Base-by-base conservation (phyloP, 2,113 vertebrate genomes). In the Pollimyrus isidori region DNA sequence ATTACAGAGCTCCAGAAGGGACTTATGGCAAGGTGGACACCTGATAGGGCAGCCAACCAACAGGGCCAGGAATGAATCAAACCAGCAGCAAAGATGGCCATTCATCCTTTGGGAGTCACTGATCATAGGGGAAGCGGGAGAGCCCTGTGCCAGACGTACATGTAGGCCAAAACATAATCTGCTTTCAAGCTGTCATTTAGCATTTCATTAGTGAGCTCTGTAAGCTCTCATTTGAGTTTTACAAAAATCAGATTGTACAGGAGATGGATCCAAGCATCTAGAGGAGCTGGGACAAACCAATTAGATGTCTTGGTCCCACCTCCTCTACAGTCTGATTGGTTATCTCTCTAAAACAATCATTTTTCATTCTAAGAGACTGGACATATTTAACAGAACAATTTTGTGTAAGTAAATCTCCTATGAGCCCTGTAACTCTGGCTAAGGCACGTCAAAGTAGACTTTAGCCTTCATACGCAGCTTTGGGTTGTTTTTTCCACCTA, bases 1-100 rank as follows among this genome's bases (percentile, higher is more conserved):
- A 98, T 95, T 99, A 99, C 94, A 97, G 98, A 93, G 98, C 98
- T 93, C 98, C 98, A 87, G 98, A 99, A 95, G 98, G 98, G 94
- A 99, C 98, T 90, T 99, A 97, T 85, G 98, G 98, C 92, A 99
- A 99, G 94, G 98, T 99, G 82, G 98, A 99, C 94, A 99, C 97
- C 93, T 99, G 97, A 97, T 86, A 88, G 73, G 95, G 95, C 93
- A 91, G 62, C 87, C 73, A 7, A 21, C 17, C 89, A 35, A n/a
- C 7, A 11, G 52, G 45, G 50, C 35, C 19, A 3, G 45, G 45
- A 48, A 10, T 21, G 19, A 48, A 6, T 58, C 48, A 52, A 42
- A 23, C 58, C 10, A 76, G 42, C 87, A 30, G 92, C 89, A 92
- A 89, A 46, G 39, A 83, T 82, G 42, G 45, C 35, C 19, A 46